Evolutionary conservation across 2,797 vertebrate species (phyloP).

Genomic region (Leontopithecus rosalia): DNA sequence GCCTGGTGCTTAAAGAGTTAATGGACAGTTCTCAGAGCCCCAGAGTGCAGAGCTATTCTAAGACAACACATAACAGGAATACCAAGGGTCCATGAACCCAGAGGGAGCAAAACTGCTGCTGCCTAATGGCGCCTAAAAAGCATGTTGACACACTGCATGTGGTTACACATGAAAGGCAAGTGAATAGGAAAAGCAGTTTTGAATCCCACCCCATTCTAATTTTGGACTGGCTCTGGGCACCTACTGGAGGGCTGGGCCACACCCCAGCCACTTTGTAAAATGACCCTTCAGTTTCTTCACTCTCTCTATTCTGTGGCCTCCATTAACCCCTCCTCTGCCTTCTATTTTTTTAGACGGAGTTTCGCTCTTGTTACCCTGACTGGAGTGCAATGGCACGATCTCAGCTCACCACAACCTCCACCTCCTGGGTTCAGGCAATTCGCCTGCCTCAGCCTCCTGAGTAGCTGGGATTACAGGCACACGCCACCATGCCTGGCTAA

Average conservation of each 20-base stretch:
- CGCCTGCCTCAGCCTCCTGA: too few relatives aligned
- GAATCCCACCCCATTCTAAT: constrained; percentile 70
- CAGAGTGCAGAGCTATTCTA: constrained; percentile 71
- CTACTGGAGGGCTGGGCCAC: constrained; percentile 43
- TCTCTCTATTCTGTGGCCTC: not conserved
- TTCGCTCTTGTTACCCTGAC: too few relatives aligned
- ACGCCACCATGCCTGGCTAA: too few relatives aligned
- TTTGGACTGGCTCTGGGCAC: constrained; percentile 70
- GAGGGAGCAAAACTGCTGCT: constrained; percentile 64
- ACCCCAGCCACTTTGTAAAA: constrained; percentile 56
- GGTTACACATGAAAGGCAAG: constrained; percentile 81
- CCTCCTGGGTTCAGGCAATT: too few relatives aligned
- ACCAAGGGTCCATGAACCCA: constrained; percentile 73
- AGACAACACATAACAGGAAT: constrained; percentile 79
- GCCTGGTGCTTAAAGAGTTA: constrained; percentile 65
- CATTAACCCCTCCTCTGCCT: constrained; percentile 56
- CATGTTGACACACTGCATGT: constrained; percentile 77
- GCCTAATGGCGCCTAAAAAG: constrained; percentile 74
- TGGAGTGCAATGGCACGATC: too few relatives aligned
- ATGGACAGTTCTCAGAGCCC: constrained; percentile 63
- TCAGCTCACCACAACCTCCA: too few relatives aligned
- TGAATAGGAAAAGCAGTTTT: constrained; percentile 64
- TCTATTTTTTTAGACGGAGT: too few relatives aligned
- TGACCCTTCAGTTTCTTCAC: constrained; percentile 58
- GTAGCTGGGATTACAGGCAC: too few relatives aligned